These are phyloP conservation scores for Dastarcus helophoroides DNA, from an alignment of 2,888 invertebrate species.

Conservation along the genomic window DNA sequence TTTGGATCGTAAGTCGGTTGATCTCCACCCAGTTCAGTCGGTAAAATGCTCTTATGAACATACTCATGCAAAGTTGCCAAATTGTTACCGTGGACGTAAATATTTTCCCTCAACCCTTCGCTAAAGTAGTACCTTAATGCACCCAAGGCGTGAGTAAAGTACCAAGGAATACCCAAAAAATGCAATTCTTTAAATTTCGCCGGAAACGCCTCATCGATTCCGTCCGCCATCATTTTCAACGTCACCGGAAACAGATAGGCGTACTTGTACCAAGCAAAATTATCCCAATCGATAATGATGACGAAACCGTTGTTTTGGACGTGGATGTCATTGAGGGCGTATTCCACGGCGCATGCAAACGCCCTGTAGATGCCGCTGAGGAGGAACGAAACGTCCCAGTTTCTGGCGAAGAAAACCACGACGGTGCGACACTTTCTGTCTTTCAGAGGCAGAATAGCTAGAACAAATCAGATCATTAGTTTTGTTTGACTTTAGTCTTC, in stretches of 20 bases:
- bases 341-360: conserved; percentile 65
- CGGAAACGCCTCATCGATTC: conserved; percentile 82
- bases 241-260: conserved; percentile 68
- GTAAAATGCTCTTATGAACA: conserved; percentile 69
- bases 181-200: conserved; percentile 80
- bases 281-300: conserved; percentile 81
- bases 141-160: conserved; percentile 72
- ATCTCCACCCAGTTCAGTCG: conserved; percentile 79
- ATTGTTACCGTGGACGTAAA: conserved; percentile 69
- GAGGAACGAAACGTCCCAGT: conserved; percentile 69
- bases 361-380: conserved; percentile 68
- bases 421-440: conserved; percentile 71
- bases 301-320: conserved; percentile 78
- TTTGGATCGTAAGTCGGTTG: conserved; percentile 46
- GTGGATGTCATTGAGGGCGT: conserved; percentile 61
- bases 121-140: conserved; percentile 76
- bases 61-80: conserved; percentile 68
- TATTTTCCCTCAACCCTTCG: conserved; percentile 72
- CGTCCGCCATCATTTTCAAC: conserved; percentile 72
- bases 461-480: too few relatives aligned
- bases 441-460: conserved; percentile 57
- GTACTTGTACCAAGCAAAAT: conserved; percentile 73
- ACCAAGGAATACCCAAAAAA: conserved; percentile 41
- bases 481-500: too few relatives aligned
- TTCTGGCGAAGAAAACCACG: conserved; percentile 60